Evolutionary conservation across 2,797 vertebrate genomes (phyloP), one percentile per base, ranked within the genome.

Genomic region (Gastrophryne carolinensis): DNA sequence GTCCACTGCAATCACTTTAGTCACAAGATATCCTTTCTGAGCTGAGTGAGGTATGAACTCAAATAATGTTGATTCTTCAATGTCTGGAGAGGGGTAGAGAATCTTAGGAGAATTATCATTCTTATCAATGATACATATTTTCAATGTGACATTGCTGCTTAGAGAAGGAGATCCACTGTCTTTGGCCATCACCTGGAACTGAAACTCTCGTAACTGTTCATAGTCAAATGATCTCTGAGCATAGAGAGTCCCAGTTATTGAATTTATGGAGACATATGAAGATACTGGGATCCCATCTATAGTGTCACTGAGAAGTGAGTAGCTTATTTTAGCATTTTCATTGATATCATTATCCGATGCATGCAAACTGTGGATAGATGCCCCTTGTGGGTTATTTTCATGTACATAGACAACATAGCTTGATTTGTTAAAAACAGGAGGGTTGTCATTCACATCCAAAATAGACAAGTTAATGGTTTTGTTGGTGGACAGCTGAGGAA

Each of bases 301-400:
- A 1, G 82, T 23, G 13, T 66, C 74, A 52, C 87, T 87, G 0
- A 82, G 58, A 13, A 93, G 63, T 1, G 89, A 78, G 63, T 91
- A 92, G 26, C 82, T 87, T 2, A 92, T 41, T 47, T 78, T 84
- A 1, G 90, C 84, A 27, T 92, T 93, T 30, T 88, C 85, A 54
- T 87, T 86, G 2, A 79, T 86, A 75, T 96, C 89, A 27, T 82
- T 67, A 77, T 95, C 93, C 4, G 35, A 41, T 0, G 94, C 93
- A 1, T 74, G 88, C 4, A 95, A 79, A 0, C 87, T 89, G 68
- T 92, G 91, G 10, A 90, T 49, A 9, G 86, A 84, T 1, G 79
- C 74, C 0, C 83, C 86, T 23, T 81, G 80, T 32, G 83, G 71
- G 29, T 89, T 89, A 72, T 90, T 89, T 80, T 90, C 89, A n/a